Evolutionary conservation across 2,797 vertebrate species (phyloP).

Genomic region (Characodon lateralis): DNA sequence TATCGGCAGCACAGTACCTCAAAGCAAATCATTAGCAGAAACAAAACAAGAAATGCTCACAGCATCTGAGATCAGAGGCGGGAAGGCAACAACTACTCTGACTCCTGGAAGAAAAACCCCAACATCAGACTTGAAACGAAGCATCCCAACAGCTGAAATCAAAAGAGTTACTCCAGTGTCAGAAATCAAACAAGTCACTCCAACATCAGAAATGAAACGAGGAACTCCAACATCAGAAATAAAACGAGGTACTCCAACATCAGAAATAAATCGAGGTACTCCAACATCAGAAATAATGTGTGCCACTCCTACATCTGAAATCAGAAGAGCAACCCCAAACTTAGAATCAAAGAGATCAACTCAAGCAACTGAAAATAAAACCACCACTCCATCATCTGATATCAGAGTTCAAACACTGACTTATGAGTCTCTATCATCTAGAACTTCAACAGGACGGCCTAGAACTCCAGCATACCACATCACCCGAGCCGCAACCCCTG

Average conservation of each 20-base stretch:
- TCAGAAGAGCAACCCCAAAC: conserved; percentile 34
- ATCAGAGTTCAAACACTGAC: conserved; percentile 67
- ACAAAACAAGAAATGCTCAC: conserved; percentile 33
- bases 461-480: conserved; percentile 73
- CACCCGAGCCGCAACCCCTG: conserved; percentile 62
- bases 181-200: conserved; percentile 42
- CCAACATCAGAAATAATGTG: conserved; percentile 38
- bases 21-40: conserved; percentile 63
- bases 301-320: conserved; percentile 51
- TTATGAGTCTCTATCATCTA: conserved; percentile 59
- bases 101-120: conserved; percentile 46
- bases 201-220: conserved; percentile 43
- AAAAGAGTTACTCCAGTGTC: conserved; percentile 27
- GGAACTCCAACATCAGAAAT: conserved; percentile 39
- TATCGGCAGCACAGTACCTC: conserved; percentile 63
- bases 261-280: conserved; percentile 34
- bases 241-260: conserved; percentile 40
- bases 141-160: conserved; percentile 46
- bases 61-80: conserved; percentile 44
- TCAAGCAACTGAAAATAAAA: background rate
- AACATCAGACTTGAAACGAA: conserved; percentile 50
- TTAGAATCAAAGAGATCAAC: conserved; percentile 41
- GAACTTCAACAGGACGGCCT: conserved; percentile 60
- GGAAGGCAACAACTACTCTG: conserved; percentile 39
- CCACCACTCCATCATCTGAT: conserved; percentile 50